phyloP scores from a whole-genome alignment of 2,888 invertebrate species.

The Drosophila formosana region DNA sequence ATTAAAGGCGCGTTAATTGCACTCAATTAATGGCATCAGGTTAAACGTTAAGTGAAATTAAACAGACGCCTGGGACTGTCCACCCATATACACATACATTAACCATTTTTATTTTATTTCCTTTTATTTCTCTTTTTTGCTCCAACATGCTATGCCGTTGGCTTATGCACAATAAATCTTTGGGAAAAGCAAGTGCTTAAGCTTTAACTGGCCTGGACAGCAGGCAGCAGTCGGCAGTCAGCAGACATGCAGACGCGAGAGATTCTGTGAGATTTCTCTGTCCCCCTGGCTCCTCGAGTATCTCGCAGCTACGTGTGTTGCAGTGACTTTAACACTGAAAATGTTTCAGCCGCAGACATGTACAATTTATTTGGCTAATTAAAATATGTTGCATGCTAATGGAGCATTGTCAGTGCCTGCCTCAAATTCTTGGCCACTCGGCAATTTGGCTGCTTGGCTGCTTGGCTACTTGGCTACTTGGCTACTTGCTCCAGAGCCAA shows the following conservation, averaged over 20 bases:
- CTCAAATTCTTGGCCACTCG: constrained; percentile 42
- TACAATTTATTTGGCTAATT: constrained; percentile 81
- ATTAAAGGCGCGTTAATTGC: constrained; percentile 78
- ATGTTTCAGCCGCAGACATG: constrained; percentile 48
- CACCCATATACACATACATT: constrained; percentile 12
- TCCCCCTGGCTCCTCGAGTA: constrained; percentile 1
- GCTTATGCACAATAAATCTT: constrained; percentile 59
- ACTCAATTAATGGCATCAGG: constrained; percentile 79
- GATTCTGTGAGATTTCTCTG: constrained; percentile 4
- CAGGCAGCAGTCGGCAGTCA: background rate
- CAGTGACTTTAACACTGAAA: constrained; percentile 33
- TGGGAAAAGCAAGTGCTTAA: constrained; percentile 46
- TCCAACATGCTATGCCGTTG: background rate
- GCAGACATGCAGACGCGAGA: background rate
- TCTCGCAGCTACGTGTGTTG: constrained; percentile 19
- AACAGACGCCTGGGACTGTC: constrained; percentile 67
- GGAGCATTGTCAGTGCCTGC: constrained; percentile 69
- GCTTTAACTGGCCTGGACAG: constrained; percentile 41
- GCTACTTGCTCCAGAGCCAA: constrained; percentile 2
- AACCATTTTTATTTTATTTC: constrained; percentile 35
- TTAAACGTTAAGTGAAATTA: constrained; percentile 80
- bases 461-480: constrained; percentile 14
- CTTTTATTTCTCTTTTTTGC: constrained; percentile 16
- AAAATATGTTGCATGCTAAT: constrained; percentile 81
- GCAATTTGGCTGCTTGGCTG: constrained; percentile 12